Conservation (phyloP, 2,113 vertebrate genomes). For the Chrysemys picta region DNA sequence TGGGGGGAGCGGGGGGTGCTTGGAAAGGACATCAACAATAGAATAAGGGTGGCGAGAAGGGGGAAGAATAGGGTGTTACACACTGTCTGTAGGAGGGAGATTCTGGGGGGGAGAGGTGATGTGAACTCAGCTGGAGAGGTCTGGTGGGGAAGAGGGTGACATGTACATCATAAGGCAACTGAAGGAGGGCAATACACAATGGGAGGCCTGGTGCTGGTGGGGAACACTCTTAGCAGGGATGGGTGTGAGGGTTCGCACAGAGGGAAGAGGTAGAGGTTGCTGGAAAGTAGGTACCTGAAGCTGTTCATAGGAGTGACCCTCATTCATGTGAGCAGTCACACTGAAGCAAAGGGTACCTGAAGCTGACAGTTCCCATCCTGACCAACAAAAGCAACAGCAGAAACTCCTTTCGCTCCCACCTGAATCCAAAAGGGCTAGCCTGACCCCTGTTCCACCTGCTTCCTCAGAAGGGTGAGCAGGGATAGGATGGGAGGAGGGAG, state of each 20-base stretch:
- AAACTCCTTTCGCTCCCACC: neutral
- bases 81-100: neutral
- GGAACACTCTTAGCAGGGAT: neutral
- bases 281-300: neutral
- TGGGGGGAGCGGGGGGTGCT: neutral
- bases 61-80: neutral
- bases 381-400: neutral
- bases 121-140: neutral
- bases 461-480: rapidly evolving
- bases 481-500: neutral
- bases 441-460: neutral
- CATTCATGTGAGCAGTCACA: neutral
- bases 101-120: neutral
- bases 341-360: constrained; percentile 19
- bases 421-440: neutral
- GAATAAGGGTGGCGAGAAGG: neutral
- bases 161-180: neutral
- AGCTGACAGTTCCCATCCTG: neutral
- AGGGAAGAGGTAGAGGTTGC: neutral
- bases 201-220: neutral
- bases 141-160: neutral
- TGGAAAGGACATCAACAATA: neutral
- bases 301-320: constrained; percentile 20
- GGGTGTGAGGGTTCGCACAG: neutral
- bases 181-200: neutral